Base-by-base conservation (phyloP, 2,113 vertebrate species). In the Syrmaticus mikado region DNA sequence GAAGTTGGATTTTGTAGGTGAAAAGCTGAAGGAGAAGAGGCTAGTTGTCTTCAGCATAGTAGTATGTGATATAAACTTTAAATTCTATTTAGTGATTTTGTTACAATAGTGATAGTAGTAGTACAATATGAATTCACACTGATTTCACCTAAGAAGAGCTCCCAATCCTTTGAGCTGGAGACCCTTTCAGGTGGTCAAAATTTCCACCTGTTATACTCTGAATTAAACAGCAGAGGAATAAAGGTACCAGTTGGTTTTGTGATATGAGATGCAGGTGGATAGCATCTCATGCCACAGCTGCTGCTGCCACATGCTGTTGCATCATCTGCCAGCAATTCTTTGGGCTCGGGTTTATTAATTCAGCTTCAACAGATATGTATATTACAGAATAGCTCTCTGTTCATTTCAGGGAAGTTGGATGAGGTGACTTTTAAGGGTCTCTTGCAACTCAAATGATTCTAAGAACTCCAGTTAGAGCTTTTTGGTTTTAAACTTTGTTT, bases 401-500 rank as follows among this genome's bases (percentile, higher is more conserved):
- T 28, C 52, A 17, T 53, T 30, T 8, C 52, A 28, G 52, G 27
- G 52, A 30, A 30, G 27, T 17, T 53, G 52, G 13, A 30, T 9
- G 28, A 9, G 27, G 6, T 53, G 27, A 30, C 27, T 15, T 53
- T 53, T 53, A 53, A 16, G 52, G 52, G 52, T 53, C 52, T 8
- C 52, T 53, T 53, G 14, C 27, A 53, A 53, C 27, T 16, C 52
- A 17, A 17, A 53, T 53, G 52, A 30, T 28, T 28, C 52, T 53
- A 53, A 30, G 15, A 84, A 65, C 10, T 79, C 14, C 3, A 50
- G 2, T 34, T 64, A 20, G 0, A 89, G 21, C 1, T 32, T 90
- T 89, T 85, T n/a, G 32, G 11, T 40, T 93, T 73, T 28, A 80
- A 75, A 67, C 14, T 83, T 71, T 41, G 8, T 74, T 84, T 81